A percentile compares a stretch with the other conserved stretches of the same genome.
These are phyloP conservation scores for Australoheros scitulus DNA, from an alignment of 2,113 vertebrate genomes.

Conservation along the genomic window DNA sequence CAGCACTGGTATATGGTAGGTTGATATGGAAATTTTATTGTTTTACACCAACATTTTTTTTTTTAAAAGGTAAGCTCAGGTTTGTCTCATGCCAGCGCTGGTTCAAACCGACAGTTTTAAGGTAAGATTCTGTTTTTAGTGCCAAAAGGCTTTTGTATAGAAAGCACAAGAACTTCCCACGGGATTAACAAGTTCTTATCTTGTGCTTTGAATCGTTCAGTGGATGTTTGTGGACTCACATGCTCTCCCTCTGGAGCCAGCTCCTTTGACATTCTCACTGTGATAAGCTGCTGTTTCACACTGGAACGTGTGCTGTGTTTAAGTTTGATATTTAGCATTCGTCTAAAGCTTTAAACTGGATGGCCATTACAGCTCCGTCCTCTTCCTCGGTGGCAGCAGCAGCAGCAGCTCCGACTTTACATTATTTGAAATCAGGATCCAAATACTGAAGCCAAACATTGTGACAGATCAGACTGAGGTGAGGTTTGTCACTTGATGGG, in stretches of 20 bases:
- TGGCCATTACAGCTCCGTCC: no score
- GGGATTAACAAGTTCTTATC: neutral
- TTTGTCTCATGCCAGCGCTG: no score
- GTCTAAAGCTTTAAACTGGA: neutral
- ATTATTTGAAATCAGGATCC: neutral
- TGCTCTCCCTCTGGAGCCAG: neutral
- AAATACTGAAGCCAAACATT: neutral
- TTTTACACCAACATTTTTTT: no score
- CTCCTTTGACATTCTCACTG: neutral
- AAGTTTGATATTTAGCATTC: neutral
- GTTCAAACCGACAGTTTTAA: no score
- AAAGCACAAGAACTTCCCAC: neutral
- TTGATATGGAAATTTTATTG: no score
- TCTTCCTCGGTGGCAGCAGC: no score
- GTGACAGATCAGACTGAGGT: conserved; percentile 50
- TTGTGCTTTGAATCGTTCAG: neutral
- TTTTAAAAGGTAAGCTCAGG: no score
- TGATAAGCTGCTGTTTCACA: neutral
- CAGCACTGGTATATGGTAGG: no score
- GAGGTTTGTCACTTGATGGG: conserved; percentile 72
- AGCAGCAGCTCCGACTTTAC: neutral
- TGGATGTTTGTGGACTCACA: neutral
- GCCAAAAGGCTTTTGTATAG: neutral
- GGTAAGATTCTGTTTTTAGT: no score
- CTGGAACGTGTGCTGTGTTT: neutral